Conservation (phyloP, 2,888 invertebrate genomes). For the Pheosia tremula region DNA sequence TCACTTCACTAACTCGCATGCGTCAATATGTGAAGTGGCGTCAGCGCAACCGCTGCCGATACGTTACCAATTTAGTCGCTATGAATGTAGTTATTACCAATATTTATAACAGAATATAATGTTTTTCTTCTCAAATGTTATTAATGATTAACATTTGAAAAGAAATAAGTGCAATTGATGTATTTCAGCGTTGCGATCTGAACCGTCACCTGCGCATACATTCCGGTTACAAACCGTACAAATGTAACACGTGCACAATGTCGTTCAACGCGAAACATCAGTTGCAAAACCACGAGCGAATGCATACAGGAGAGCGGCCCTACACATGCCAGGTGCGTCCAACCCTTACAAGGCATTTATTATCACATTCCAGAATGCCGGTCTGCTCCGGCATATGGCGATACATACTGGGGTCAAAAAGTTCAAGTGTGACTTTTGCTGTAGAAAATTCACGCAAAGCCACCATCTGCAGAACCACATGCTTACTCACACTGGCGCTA, state of each 20-base stretch:
- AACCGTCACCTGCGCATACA: conserved; percentile 81
- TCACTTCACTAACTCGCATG: no score
- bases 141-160: conserved; percentile 7
- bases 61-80: no score
- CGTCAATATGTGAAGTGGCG: no score
- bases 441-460: conserved; percentile 62
- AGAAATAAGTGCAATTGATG: conserved; percentile 44
- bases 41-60: no score
- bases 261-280: conserved; percentile 83
- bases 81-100: no score
- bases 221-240: conserved; percentile 81
- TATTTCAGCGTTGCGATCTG: conserved; percentile 80
- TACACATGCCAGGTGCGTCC: conserved; percentile 75
- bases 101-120: no score
- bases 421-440: conserved; percentile 60
- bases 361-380: conserved; percentile 56
- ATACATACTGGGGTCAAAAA: conserved; percentile 64
- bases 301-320: conserved; percentile 81
- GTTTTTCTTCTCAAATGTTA: background rate
- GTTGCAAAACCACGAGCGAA: conserved; percentile 80
- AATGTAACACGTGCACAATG: conserved; percentile 78
- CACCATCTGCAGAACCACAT: conserved; percentile 65
- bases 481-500: conserved; percentile 64
- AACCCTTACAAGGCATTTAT: conserved; percentile 26
- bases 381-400: conserved; percentile 63